A percentile compares a stretch with the other conserved stretches of the same genome.
These are phyloP conservation scores for Acromyrmex echinatior DNA, from an alignment of 1,140 invertebrate genomes.

Conservation along the genomic window DNA sequence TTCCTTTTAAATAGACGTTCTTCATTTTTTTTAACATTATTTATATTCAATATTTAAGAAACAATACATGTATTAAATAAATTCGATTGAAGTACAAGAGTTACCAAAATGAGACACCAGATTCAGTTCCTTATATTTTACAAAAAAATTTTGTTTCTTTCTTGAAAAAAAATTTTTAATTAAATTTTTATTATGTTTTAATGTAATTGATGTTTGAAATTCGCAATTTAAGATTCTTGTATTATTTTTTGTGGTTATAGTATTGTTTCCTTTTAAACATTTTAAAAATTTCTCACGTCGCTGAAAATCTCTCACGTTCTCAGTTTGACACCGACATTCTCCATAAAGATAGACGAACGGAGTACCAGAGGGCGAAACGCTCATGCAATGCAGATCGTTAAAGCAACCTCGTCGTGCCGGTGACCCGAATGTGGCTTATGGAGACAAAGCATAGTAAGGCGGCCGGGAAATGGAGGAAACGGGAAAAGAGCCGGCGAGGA, in stretches of 20 bases:
- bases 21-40: neutral
- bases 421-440: conserved; percentile 77
- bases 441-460: conserved; percentile 71
- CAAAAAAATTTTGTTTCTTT: neutral
- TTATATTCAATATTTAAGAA: neutral
- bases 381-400: conserved; percentile 79
- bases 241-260: neutral
- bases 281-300: conserved; percentile 4
- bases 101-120: neutral
- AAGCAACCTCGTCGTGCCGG: conserved; percentile 65
- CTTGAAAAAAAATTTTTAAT: too few relatives aligned
- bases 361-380: conserved; percentile 50
- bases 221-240: neutral
- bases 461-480: conserved; percentile 50
- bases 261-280: neutral
- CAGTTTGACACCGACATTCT: conserved; percentile 27
- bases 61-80: neutral
- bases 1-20: conserved; percentile 4
- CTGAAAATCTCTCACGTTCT: neutral
- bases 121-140: neutral
- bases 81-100: neutral
- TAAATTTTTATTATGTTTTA: neutral
- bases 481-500: conserved; percentile 48
- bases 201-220: neutral
- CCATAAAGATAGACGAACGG: conserved; percentile 22